These are phyloP conservation scores for Thripadectes ignobilis DNA, from an alignment of 2,797 vertebrate genomes.

Conservation along the genomic window DNA sequence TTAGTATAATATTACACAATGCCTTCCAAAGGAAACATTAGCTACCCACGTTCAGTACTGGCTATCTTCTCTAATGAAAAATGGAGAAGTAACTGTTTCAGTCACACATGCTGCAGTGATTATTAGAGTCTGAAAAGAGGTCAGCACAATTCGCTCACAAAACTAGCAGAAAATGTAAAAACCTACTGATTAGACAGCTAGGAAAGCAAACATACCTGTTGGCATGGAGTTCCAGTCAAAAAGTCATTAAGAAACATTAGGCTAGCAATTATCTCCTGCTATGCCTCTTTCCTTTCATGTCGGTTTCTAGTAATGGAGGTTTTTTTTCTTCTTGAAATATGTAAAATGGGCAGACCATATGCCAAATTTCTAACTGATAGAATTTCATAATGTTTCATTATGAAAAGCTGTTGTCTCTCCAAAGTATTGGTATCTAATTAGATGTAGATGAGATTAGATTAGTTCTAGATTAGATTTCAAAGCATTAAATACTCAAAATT, in stretches of 20 bases:
- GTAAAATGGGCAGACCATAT: background rate
- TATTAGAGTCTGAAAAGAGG: background rate
- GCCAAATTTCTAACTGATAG: background rate
- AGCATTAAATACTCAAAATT: conserved; percentile 21
- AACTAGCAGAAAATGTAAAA: background rate
- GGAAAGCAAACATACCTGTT: background rate
- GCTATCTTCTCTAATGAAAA: background rate
- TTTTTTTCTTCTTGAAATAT: background rate
- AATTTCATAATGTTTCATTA: conserved; percentile 14
- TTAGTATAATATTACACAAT: background rate
- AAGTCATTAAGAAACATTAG: conserved; percentile 4
- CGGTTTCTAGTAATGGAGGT: background rate
- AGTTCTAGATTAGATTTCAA: background rate
- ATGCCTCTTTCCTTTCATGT: background rate
- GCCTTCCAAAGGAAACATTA: background rate
- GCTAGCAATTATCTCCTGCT: background rate
- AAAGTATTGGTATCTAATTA: background rate
- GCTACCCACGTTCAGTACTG: background rate
- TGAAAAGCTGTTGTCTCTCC: background rate
- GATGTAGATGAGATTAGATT: background rate
- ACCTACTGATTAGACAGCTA: background rate
- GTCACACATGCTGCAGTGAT: background rate
- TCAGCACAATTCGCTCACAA: background rate
- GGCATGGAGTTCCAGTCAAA: background rate
- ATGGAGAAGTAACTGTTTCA: background rate